A percentile compares a stretch with the other conserved stretches of the same genome.
These are phyloP conservation scores for Lacerta bilineata DNA, from an alignment of 2,797 vertebrate genomes.

Conservation along the genomic window DNA sequence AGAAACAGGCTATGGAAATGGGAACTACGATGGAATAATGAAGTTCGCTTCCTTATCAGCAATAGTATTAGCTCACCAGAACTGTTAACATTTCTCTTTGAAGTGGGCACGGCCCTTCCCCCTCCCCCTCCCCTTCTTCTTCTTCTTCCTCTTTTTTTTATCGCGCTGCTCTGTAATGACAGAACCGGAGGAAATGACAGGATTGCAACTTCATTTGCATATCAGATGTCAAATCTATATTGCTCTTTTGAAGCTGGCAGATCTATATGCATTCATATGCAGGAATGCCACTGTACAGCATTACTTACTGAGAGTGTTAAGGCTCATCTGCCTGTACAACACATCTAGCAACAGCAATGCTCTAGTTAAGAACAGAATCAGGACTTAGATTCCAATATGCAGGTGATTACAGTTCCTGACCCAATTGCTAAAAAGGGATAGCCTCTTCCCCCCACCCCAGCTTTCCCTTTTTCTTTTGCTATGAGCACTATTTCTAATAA, in stretches of 20 bases:
- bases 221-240: slow-evolving; percentile 7
- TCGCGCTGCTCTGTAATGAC: not conserved
- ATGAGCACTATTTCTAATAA: not conserved
- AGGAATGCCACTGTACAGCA: slow-evolving; percentile 30
- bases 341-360: not conserved
- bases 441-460: not conserved
- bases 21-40: slow-evolving; percentile 35
- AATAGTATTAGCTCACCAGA: not conserved
- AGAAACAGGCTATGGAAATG: slow-evolving; percentile 50
- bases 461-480: no score
- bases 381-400: not conserved
- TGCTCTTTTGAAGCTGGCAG: not conserved
- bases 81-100: slow-evolving; percentile 40
- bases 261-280: slow-evolving; percentile 36
- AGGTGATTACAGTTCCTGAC: not conserved
- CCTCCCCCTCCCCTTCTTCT: no score
- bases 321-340: not conserved
- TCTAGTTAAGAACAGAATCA: not conserved
- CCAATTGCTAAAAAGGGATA: not conserved
- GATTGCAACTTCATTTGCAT: not conserved
- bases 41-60: slow-evolving; percentile 23
- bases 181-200: not conserved
- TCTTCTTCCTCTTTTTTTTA: slow-evolving; percentile 4
- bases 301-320: slow-evolving; percentile 42
- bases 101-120: slow-evolving; percentile 42